phyloP scores from a whole-genome alignment of 2,888 invertebrate species.

The Brachynemurus nebulosus region DNA sequence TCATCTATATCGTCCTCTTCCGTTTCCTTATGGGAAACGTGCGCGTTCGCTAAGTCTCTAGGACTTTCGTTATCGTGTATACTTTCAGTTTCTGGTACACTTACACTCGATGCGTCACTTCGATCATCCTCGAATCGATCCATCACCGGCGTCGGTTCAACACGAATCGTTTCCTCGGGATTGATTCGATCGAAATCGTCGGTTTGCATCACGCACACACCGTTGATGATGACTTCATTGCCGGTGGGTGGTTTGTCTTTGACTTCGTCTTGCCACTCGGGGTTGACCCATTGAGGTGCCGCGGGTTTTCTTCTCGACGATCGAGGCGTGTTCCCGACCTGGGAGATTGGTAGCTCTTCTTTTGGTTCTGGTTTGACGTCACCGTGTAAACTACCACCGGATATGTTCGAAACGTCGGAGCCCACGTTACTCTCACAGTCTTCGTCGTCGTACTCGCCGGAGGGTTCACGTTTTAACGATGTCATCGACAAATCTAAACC shows the following conservation, averaged over 20 bases:
- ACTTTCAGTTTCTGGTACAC: constrained; percentile 23
- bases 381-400: constrained; percentile 37
- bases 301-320: constrained; percentile 81
- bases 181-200: constrained; percentile 45
- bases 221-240: constrained; percentile 82
- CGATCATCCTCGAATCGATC: constrained; percentile 42
- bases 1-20: constrained; percentile 24
- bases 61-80: constrained; percentile 10
- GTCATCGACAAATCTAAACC: constrained; percentile 83
- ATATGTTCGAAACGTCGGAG: constrained; percentile 46
- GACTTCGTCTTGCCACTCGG: constrained; percentile 66
- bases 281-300: constrained; percentile 96
- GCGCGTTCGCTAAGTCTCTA: no score
- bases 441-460: constrained; percentile 65
- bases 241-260: constrained; percentile 38
- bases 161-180: constrained; percentile 55
- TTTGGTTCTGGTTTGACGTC: constrained; percentile 45
- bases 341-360: constrained; percentile 24
- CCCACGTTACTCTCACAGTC: constrained; percentile 64
- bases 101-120: constrained; percentile 34
- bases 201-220: constrained; percentile 83
- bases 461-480: constrained; percentile 61
- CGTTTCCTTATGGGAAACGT: constrained; percentile 19
- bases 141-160: constrained; percentile 62
- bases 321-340: constrained; percentile 25